A percentile compares a stretch with the other conserved stretches of the same genome.
Evolutionary conservation across 2,113 vertebrate species (phyloP).

Genomic region (Passerina amoena): DNA sequence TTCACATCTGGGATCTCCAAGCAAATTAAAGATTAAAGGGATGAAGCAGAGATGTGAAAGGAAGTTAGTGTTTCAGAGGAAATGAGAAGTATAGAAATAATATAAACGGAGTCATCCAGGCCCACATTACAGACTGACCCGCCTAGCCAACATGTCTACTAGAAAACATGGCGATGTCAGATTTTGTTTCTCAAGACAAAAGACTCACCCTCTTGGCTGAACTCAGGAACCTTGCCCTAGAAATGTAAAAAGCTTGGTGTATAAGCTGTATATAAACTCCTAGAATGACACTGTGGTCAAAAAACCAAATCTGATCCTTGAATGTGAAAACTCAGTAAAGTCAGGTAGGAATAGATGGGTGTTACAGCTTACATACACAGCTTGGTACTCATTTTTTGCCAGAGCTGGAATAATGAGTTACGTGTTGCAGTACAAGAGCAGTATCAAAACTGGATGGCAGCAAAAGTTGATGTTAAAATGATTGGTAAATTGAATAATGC

Average conservation of each 20-base stretch:
- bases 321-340: neutral
- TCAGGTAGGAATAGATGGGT: neutral
- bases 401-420: neutral
- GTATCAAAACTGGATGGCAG: neutral
- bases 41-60: neutral
- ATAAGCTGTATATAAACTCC: neutral
- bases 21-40: neutral
- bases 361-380: neutral
- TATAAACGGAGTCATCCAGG: neutral
- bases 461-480: neutral
- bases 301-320: neutral
- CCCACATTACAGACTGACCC: neutral
- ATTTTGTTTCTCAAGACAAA: neutral
- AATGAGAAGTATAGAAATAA: neutral
- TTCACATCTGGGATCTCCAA: neutral
- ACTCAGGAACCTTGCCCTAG: neutral
- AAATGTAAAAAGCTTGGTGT: neutral
- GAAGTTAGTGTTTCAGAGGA: neutral
- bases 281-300: neutral
- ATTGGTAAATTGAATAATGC: neutral
- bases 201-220: neutral
- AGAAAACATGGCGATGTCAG: neutral
- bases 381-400: neutral
- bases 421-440: neutral
- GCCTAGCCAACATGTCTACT: neutral